Conservation (phyloP, 2,888 invertebrate species). For the Brachyptera risi region DNA sequence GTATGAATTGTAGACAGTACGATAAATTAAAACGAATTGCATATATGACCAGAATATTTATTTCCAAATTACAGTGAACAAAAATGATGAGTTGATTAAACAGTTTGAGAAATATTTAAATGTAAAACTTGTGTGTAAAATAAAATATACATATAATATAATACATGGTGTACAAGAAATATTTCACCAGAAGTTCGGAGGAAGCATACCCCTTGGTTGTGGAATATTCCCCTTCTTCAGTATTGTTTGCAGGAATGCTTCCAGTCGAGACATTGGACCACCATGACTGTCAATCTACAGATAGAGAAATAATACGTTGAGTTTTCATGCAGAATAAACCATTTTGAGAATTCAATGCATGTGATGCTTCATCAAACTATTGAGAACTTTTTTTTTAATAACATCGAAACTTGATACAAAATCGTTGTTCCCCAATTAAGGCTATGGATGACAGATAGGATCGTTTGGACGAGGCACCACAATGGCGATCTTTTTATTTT, state of each 20-base stretch:
- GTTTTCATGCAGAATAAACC: neutral
- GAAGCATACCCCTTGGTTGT: slow-evolving; percentile 61
- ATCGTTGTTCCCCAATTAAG: too few relatives aligned
- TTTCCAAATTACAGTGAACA: neutral
- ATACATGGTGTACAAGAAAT: too few relatives aligned
- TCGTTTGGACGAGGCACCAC: too few relatives aligned
- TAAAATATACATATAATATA: neutral
- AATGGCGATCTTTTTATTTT: too few relatives aligned
- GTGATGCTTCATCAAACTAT: too few relatives aligned
- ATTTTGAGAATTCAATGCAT: too few relatives aligned
- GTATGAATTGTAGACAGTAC: too few relatives aligned
- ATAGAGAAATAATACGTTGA: neutral
- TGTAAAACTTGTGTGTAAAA: too few relatives aligned
- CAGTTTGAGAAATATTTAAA: neutral
- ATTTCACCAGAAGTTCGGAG: slow-evolving; percentile 58
- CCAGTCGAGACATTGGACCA: slow-evolving; percentile 73
- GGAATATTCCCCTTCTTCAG: slow-evolving; percentile 60
- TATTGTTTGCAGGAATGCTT: slow-evolving; percentile 68
- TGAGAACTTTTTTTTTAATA: too few relatives aligned
- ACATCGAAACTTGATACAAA: too few relatives aligned
- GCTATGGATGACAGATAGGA: too few relatives aligned
- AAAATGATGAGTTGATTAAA: neutral
- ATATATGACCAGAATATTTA: neutral
- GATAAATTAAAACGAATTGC: neutral
- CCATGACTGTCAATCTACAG: slow-evolving; percentile 49